Evolutionary conservation across 2,113 vertebrate genomes (phyloP).

Genomic region (Sminthopsis crassicaudata): DNA sequence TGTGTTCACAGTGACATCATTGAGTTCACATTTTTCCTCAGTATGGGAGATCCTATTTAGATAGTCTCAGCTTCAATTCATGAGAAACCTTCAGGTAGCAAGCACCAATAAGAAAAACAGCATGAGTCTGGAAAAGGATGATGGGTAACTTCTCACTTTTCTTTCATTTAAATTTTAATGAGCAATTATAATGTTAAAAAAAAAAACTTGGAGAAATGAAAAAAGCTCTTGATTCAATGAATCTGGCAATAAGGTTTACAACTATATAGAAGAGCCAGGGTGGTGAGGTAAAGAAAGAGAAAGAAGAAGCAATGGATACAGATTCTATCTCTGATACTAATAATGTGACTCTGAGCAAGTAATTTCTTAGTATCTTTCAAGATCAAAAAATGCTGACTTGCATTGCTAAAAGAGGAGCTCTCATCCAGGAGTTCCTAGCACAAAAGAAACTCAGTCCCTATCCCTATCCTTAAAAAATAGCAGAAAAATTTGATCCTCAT

Average conservation of each 20-base stretch:
- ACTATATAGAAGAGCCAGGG: not conserved
- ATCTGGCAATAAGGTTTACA: slow-evolving; percentile 19
- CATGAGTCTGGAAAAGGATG: not conserved
- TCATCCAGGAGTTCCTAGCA: not conserved
- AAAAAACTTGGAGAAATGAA: slow-evolving; percentile 36
- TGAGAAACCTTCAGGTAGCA: slow-evolving; percentile 20
- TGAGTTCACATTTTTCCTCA: not conserved
- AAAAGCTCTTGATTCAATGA: not conserved
- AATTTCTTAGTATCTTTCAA: not conserved
- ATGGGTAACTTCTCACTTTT: not conserved
- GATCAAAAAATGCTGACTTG: not conserved
- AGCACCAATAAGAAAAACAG: not conserved
- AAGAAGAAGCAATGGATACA: not conserved
- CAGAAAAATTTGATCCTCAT: not conserved
- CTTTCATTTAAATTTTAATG: slow-evolving; percentile 11
- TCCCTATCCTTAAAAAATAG: not conserved
- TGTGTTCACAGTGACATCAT: not conserved
- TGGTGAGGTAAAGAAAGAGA: not conserved
- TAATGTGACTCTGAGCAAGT: not conserved
- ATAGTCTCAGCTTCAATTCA: not conserved
- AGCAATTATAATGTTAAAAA: not conserved
- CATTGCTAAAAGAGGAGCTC: not conserved
- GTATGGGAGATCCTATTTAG: not conserved
- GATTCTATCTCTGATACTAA: not conserved
- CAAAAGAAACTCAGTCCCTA: not conserved